phyloP scores from a whole-genome alignment of 2,888 invertebrate genomes.

The Erannis defoliaria region DNA sequence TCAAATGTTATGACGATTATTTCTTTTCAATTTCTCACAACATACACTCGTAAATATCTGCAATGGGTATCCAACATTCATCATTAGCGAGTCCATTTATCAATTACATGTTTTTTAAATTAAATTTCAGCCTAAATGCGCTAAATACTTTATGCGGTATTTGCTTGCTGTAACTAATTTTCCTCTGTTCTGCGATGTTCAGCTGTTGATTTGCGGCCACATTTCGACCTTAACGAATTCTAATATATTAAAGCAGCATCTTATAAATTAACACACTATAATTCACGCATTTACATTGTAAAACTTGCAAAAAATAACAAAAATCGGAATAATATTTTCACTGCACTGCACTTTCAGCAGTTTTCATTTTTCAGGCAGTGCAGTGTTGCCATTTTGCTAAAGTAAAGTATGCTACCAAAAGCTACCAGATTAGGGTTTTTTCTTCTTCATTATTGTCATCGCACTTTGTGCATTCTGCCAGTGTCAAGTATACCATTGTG shows the following conservation, averaged over 20 bases:
- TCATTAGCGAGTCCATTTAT: slow-evolving; percentile 46
- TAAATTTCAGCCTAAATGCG: slow-evolving; percentile 50
- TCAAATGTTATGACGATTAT: slow-evolving; percentile 77
- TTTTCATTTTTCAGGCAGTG: not conserved
- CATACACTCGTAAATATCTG: slow-evolving; percentile 45
- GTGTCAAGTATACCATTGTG: not conserved
- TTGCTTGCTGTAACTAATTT: slow-evolving; percentile 62
- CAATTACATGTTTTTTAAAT: slow-evolving; percentile 54
- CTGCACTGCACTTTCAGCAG: slow-evolving; percentile 64
- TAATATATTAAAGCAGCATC: slow-evolving; percentile 64
- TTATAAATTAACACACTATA: slow-evolving; percentile 49
- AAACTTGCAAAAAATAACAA: slow-evolving; percentile 71
- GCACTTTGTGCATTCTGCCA: not conserved
- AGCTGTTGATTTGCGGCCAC: slow-evolving; percentile 62
- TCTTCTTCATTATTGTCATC: too few species aligned
- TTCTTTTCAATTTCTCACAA: slow-evolving; percentile 54
- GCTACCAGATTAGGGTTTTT: too few species aligned
- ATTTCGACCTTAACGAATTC: slow-evolving; percentile 60
- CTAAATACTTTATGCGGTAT: slow-evolving; percentile 74
- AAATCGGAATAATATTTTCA: slow-evolving; percentile 66
- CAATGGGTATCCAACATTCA: slow-evolving; percentile 48
- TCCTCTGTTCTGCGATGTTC: slow-evolving; percentile 62
- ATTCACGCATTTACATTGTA: slow-evolving; percentile 58
- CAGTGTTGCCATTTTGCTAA: too few species aligned
- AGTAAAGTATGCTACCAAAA: too few species aligned